Conservation (phyloP, 2,888 invertebrate genomes). For the Cantharis lateralis region DNA sequence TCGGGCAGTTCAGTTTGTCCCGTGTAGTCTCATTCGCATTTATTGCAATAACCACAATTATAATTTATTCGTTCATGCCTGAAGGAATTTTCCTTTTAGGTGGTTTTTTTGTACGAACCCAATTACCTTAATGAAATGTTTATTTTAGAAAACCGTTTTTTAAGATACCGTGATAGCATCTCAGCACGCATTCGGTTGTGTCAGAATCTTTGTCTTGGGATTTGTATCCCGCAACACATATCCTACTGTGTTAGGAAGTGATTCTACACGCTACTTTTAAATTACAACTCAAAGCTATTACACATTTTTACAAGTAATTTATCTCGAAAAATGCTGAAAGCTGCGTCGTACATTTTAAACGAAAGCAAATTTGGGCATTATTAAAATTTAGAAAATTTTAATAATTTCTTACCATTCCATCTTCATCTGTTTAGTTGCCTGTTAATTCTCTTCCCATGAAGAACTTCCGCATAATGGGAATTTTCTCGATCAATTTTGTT, state of each 20-base stretch:
- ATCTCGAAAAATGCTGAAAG: not conserved
- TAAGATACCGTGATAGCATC: not conserved
- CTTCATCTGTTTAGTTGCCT: not conserved
- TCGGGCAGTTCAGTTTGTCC: not conserved
- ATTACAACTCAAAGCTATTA: not conserved
- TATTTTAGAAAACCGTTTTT: not conserved
- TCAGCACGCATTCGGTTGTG: not conserved
- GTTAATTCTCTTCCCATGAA: not conserved
- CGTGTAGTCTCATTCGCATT: not conserved
- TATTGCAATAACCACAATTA: not conserved
- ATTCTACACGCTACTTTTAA: not conserved
- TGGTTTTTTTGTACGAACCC: not conserved
- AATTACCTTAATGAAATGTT: not conserved
- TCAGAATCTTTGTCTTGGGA: not conserved
- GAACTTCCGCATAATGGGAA: not conserved
- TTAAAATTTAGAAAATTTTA: not conserved
- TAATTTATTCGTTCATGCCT: not conserved
- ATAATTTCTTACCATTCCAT: not conserved
- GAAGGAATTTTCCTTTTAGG: not conserved
- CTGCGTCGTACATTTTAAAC: not conserved
- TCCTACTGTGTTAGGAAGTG: not conserved
- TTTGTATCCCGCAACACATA: not conserved
- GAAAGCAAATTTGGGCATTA: not conserved
- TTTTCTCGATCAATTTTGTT: not conserved
- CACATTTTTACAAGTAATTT: not conserved